A percentile compares a stretch with the other conserved stretches of the same genome.
Evolutionary conservation across 2,113 vertebrate genomes (phyloP).

Genomic region (Ciconia boyciana): DNA sequence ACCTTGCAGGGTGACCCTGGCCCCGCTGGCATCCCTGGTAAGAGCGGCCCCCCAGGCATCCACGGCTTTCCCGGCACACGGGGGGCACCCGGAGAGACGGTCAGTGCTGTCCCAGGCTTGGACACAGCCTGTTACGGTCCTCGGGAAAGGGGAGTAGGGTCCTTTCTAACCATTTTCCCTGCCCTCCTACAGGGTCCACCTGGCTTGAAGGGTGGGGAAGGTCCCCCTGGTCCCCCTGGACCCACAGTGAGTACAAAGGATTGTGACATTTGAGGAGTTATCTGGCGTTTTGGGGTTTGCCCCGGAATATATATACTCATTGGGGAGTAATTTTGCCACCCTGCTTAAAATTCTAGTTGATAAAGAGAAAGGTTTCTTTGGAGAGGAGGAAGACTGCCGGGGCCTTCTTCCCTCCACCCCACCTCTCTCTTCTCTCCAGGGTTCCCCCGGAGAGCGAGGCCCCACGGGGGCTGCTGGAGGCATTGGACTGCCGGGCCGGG

Average conservation of each 20-base stretch:
- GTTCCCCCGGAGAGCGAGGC: conserved; percentile 85
- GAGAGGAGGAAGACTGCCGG: background rate
- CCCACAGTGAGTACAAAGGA: conserved; percentile 73
- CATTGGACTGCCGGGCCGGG: conserved; percentile 86
- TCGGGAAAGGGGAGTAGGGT: too few species aligned
- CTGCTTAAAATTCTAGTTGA: background rate
- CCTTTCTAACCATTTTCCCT: background rate
- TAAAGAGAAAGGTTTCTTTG: background rate
- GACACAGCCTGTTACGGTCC: rapidly evolving
- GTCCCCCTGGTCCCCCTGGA: conserved; percentile 79
- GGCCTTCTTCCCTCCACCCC: background rate
- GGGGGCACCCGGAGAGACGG: conserved; percentile 79
- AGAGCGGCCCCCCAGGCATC: conserved; percentile 84
- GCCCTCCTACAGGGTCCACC: conserved; percentile 75
- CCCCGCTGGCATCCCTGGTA: conserved; percentile 77
- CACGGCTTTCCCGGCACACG: conserved; percentile 83
- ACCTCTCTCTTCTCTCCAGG: conserved; percentile 65
- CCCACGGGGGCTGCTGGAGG: conserved; percentile 81
- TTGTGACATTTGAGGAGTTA: background rate
- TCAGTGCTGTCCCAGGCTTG: conserved; percentile 35
- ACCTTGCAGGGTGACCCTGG: conserved; percentile 85
- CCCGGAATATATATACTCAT: rapidly evolving
- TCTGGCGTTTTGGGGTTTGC: background rate
- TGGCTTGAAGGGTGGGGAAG: conserved; percentile 90
- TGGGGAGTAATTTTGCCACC: background rate